Evolutionary conservation across 2,113 vertebrate genomes (phyloP).

Genomic region (Tetrax tetrax): DNA sequence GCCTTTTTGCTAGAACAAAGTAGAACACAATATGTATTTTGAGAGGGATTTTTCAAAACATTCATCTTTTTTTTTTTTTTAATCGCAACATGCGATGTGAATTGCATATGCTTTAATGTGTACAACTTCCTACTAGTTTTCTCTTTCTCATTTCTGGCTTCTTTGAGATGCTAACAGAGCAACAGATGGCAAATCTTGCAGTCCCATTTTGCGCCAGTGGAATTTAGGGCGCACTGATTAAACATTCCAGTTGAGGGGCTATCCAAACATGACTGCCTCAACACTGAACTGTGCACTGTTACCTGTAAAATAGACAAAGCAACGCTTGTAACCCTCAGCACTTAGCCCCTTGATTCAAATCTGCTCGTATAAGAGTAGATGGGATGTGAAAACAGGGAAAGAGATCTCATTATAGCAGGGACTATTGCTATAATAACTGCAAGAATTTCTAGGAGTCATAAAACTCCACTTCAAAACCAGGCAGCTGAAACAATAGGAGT

Average conservation of each 20-base stretch:
- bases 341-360: background rate
- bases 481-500: background rate
- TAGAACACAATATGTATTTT: fast-evolving
- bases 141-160: background rate
- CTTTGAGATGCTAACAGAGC: background rate
- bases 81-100: background rate
- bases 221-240: background rate
- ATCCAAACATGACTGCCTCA: fast-evolving
- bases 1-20: background rate
- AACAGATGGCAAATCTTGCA: background rate
- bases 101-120: background rate
- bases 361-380: background rate
- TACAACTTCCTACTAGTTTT: background rate
- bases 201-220: background rate
- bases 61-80: background rate
- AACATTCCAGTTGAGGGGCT: background rate
- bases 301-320: background rate
- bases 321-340: background rate
- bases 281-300: background rate
- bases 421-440: background rate
- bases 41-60: background rate
- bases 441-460: background rate
- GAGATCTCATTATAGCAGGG: background rate
- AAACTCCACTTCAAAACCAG: background rate
- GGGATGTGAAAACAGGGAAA: background rate